Base-by-base conservation (phyloP, 1,140 invertebrate species). In the Drosophila aff. region DNA sequence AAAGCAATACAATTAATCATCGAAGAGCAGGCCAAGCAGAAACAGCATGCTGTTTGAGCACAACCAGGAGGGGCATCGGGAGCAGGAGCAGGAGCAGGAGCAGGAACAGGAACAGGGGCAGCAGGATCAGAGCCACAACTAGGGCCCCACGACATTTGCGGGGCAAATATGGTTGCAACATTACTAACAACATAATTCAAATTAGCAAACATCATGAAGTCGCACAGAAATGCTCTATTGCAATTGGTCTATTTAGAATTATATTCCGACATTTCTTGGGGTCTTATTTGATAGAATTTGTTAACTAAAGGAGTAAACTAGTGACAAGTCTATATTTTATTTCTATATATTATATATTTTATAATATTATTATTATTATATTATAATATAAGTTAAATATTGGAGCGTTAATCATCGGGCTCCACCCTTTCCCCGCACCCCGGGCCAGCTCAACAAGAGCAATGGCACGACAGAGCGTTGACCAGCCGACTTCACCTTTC, bases 1-100 rank as follows among this genome's bases (percentile, higher is more conserved):
- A 87, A 79, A 64, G 76, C 83, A 77, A 86, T 86, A 83, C 82
- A 80, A 86, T 89, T 89, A 86, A 89, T 86, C 84, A 86, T 86
- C 76, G 73, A 80, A 74, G 67, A 74, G 73, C 80, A 86, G 82
- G 72, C 84, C 67, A 69, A 77, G 76, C 80, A 77, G 72, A 83
- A 86, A 67, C 76, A 72, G 65, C 80, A 68, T 79, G 69, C 58
- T 79, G 69, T 67, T 64, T 38, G 38, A 69, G 63, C 72, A 65
- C 40, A 55, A 55, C 52, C 26, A 40, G 18, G 44, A 63, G 26
- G 55, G 40, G 46, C 50, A 4, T 5, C 23, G 18, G 47, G 11
- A 49, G 10, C 21, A 36, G 44, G 50, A n/a, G 8, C 8, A 41
- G 47, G 7, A 41, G 31, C 11, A 50, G 61, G 7, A 49, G 10